Percentiles rank a stretch among this genome's conserved stretches.
Conservation (phyloP, 2,797 vertebrate genomes). For the Helarctos malayanus region DNA sequence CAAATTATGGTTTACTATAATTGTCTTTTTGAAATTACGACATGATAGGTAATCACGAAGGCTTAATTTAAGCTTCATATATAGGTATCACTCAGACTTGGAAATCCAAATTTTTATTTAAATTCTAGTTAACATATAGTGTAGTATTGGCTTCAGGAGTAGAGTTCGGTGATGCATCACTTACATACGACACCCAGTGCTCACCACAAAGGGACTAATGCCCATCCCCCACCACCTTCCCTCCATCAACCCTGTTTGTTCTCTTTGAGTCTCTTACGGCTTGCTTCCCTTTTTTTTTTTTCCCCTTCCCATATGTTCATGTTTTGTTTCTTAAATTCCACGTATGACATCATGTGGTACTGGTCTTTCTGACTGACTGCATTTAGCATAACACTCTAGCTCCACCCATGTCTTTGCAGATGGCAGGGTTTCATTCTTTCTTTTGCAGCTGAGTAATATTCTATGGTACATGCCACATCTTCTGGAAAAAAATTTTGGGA, state of each 20-base stretch:
- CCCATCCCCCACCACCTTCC: neutral
- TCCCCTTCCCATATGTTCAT: neutral
- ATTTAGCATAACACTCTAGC: neutral
- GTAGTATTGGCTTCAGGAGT: neutral
- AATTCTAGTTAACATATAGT: neutral
- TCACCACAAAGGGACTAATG: neutral
- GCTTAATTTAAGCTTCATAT: neutral
- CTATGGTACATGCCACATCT: neutral
- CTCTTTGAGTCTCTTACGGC: neutral
- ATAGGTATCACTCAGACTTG: neutral
- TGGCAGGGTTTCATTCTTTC: neutral
- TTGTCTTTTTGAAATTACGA: constrained; percentile 17
- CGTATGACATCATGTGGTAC: neutral
- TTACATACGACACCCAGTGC: neutral
- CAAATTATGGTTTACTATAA: neutral
- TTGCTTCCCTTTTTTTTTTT: neutral
- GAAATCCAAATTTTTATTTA: neutral
- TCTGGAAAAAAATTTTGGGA: neutral
- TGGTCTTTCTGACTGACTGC: neutral
- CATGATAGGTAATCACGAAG: neutral
- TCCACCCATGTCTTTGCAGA: neutral
- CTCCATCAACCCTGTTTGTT: neutral
- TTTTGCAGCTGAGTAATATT: neutral
- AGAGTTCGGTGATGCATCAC: neutral
- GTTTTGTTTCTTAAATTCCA: neutral